Evolutionary conservation across 2,113 vertebrate genomes (phyloP), one percentile per base, ranked within the genome.

Genomic region (Tauraco erythrolophus): DNA sequence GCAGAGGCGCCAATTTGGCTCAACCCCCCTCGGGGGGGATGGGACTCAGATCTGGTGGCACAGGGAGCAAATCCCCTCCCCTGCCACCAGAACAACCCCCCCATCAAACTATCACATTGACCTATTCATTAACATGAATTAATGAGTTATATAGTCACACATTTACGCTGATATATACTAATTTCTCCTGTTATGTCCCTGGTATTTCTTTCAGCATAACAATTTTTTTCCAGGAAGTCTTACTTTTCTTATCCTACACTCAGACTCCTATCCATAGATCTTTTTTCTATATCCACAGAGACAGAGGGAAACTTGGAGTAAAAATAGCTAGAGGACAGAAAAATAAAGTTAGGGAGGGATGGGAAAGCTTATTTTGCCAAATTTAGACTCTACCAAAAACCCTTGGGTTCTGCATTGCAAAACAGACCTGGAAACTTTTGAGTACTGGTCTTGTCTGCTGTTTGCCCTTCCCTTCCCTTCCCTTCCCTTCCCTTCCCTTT

Each of bases 261-360:
- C 85, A 96, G 90, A 88, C 46, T 90, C 57, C 30, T 92, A 86
- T 62, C 74, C 76, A 31, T 69, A 92, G 75, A 80, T 92, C 65
- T 85, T 85, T 88, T 72, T 84, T 69, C 50, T 79, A 27, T 68
- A 88, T 84, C 68, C 79, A 64, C 37, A 81, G 86, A 94, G 72
- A 91, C 53, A 86, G 61, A 84, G n/a, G 19, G 28, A 82, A 92
- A 86, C 70, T 72, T 83, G 31, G 39, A 88, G 35, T 86, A 96
- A 97, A 97, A 97, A 95, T 93, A 96, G 95, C 90, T 72, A 94
- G 46, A 78, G 56, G 48, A 85, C 35, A 91, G 91, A 91, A 92
- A 95, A 93, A 93, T 77, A 84, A 91, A 79, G 19, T 62, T 86
- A 91, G 83, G 65, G 79, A 92, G 61, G 74, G 81, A 89, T 95